Percentiles rank a stretch among this genome's conserved stretches.
Conservation (phyloP, 2,797 vertebrate species). For the Alcedo quadribrachys region DNA sequence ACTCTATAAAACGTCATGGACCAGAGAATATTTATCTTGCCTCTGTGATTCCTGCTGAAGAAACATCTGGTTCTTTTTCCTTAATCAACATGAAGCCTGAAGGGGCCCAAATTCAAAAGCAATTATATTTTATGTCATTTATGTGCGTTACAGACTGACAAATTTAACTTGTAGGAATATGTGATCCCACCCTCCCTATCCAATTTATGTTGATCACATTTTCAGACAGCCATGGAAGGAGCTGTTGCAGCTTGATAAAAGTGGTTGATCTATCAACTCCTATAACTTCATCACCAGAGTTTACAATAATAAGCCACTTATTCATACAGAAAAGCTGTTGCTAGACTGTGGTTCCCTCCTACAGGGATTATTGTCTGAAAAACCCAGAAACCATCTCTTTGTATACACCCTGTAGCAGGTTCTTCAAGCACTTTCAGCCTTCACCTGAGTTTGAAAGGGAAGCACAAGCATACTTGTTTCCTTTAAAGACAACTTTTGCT, state of each 20-base stretch:
- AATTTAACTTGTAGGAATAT: conserved; percentile 79
- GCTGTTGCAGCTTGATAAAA: conserved; percentile 76
- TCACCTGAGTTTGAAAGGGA: conserved; percentile 59
- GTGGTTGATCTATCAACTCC: conserved; percentile 76
- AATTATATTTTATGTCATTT: conserved; percentile 81
- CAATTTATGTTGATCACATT: conserved; percentile 78
- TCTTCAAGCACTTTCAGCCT: conserved; percentile 50
- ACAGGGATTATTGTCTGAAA: conserved; percentile 58
- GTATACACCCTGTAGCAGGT: conserved; percentile 54
- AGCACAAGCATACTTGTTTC: conserved; percentile 6
- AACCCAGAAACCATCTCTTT: conserved; percentile 63
- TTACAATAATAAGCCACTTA: conserved; percentile 66
- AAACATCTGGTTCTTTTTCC: conserved; percentile 82
- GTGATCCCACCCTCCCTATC: conserved; percentile 71
- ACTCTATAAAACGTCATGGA: conserved; percentile 68
- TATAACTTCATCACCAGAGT: conserved; percentile 70
- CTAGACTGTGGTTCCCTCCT: conserved; percentile 65
- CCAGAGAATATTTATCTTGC: conserved; percentile 75
- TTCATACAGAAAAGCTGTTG: conserved; percentile 65
- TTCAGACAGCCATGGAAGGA: conserved; percentile 74
- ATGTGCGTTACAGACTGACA: conserved; percentile 75
- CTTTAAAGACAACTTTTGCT: conserved; percentile 59
- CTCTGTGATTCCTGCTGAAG: conserved; percentile 67
- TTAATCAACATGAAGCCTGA: conserved; percentile 78
- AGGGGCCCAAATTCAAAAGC: conserved; percentile 76